These are phyloP conservation scores for Synanthedon vespiformis DNA, from an alignment of 2,888 invertebrate species.

Conservation along the genomic window DNA sequence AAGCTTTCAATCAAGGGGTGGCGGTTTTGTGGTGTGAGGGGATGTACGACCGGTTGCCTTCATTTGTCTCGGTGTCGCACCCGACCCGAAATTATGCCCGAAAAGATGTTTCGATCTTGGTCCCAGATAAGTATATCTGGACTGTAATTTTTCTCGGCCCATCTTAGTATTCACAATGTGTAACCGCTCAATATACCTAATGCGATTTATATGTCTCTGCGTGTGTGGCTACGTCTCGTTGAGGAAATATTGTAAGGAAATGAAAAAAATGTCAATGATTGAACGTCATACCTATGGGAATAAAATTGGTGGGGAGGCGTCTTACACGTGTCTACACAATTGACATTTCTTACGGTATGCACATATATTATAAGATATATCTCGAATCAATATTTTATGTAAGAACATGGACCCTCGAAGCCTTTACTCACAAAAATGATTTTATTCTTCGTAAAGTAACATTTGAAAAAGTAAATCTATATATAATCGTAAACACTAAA, in stretches of 20 bases:
- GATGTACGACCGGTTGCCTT: conserved; percentile 24
- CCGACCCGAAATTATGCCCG: conserved; percentile 37
- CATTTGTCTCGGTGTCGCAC: conserved; percentile 41
- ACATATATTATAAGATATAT: too few relatives aligned
- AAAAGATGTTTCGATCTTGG: conserved; percentile 39
- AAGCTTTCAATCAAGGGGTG: conserved; percentile 23
- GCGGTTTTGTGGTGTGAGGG: conserved; percentile 13
- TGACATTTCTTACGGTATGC: conserved; percentile 28
- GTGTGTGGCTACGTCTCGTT: conserved; percentile 4
- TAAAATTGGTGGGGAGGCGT: conserved; percentile 42
- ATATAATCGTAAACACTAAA: too few relatives aligned
- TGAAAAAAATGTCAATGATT: conserved; percentile 58
- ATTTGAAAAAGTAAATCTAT: too few relatives aligned
- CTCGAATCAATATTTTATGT: too few relatives aligned
- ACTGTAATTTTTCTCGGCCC: conserved; percentile 38
- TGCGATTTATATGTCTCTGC: conserved; percentile 20
- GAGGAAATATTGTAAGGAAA: conserved; percentile 27
- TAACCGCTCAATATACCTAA: conserved; percentile 33
- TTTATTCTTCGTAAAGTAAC: too few relatives aligned
- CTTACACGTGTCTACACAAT: conserved; percentile 48
- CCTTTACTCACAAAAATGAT: too few relatives aligned
- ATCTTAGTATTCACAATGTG: conserved; percentile 47
- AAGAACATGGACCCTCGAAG: too few relatives aligned
- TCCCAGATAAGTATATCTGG: conserved; percentile 40
- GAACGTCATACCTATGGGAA: conserved; percentile 65